A percentile compares a stretch with the other conserved stretches of the same genome.
Conservation (phyloP, 1,140 invertebrate genomes). For the Heliconius hermathena region DNA sequence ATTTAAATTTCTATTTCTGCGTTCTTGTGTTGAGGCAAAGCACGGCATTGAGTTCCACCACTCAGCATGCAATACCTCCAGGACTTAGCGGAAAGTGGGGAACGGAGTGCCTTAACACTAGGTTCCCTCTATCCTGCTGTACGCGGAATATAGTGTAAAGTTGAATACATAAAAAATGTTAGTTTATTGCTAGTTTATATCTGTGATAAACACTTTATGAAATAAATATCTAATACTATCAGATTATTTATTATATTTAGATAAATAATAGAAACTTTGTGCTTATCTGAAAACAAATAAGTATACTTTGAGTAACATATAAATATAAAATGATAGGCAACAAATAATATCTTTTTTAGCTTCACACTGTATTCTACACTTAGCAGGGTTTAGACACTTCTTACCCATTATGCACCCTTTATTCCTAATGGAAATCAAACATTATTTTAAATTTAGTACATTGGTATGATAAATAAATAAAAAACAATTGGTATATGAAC, state of each 20-base stretch:
- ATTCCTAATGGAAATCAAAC: background rate
- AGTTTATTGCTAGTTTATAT: background rate
- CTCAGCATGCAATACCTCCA: too few relatives aligned
- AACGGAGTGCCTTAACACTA: too few relatives aligned
- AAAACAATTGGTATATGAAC: too few relatives aligned
- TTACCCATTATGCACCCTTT: background rate
- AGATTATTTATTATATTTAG: conserved; percentile 6
- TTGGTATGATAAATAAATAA: too few relatives aligned
- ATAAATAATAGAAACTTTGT: background rate
- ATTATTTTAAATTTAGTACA: background rate
- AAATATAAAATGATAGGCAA: background rate
- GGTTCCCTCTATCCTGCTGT: too few relatives aligned
- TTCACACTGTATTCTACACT: background rate
- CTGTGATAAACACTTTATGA: background rate
- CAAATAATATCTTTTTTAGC: background rate
- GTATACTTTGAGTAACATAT: background rate
- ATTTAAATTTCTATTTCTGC: too few relatives aligned
- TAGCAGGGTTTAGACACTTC: background rate
- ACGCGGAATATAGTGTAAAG: too few relatives aligned
- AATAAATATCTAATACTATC: conserved; percentile 3
- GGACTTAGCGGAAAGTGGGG: too few relatives aligned
- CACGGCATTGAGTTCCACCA: too few relatives aligned
- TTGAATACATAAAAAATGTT: background rate
- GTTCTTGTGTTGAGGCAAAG: too few relatives aligned
- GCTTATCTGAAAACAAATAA: background rate